Percentiles rank a stretch among this genome's conserved stretches.
Conservation (phyloP, 2,113 vertebrate genomes). For the Scatophagus argus region DNA sequence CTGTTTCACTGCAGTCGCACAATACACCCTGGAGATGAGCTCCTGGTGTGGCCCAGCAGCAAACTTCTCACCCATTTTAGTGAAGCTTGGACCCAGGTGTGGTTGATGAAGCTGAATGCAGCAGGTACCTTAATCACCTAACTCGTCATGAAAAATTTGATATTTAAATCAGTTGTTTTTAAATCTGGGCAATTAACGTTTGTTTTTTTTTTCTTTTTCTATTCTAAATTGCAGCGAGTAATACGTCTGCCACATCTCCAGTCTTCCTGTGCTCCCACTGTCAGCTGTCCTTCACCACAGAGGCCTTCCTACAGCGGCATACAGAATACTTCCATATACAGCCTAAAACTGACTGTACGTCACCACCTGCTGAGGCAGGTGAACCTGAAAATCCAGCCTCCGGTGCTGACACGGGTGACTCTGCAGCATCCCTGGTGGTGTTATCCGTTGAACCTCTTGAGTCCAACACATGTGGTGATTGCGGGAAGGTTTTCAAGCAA, state of each 20-base stretch:
- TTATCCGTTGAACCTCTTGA: conserved; percentile 19
- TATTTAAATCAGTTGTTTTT: background rate
- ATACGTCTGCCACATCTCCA: conserved; percentile 20
- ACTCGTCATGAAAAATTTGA: background rate
- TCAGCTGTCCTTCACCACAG: conserved; percentile 79
- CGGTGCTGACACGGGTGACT: background rate
- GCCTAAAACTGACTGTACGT: background rate
- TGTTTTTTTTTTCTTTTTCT: background rate
- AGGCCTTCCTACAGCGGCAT: conserved; percentile 79
- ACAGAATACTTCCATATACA: conserved; percentile 62
- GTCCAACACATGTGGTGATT: conserved; percentile 68
- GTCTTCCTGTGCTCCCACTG: conserved; percentile 78
- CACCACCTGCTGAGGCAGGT: conserved; percentile 1
- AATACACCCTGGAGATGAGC: conserved; percentile 80
- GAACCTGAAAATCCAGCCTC: conserved; percentile 11
- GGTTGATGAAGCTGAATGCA: conserved; percentile 72
- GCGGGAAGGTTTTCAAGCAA: conserved; percentile 76
- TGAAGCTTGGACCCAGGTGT: conserved; percentile 77
- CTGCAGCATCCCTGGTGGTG: conserved; percentile 12
- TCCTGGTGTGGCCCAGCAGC: conserved; percentile 82
- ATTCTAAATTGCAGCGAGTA: conserved; percentile 54
- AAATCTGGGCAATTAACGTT: background rate
- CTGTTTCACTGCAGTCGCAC: conserved; percentile 81
- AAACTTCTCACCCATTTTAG: conserved; percentile 72
- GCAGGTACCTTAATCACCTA: conserved; percentile 55